A percentile compares a stretch with the other conserved stretches of the same genome.
phyloP scores from a whole-genome alignment of 2,888 invertebrate species.

The Eupithecia centaureata region DNA sequence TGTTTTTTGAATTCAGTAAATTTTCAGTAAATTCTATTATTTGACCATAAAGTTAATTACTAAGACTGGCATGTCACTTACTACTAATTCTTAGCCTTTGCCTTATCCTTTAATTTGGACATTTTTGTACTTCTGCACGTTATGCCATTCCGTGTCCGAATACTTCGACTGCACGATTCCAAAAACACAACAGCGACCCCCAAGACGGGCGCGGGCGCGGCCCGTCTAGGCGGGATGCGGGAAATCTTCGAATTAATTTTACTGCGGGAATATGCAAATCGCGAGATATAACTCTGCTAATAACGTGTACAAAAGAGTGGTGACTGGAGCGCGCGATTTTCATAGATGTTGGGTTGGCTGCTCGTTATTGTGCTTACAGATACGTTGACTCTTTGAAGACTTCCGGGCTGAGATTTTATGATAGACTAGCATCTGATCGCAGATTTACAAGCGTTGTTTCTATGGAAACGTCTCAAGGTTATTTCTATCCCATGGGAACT shows the following conservation, averaged over 20 bases:
- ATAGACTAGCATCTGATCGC: no score
- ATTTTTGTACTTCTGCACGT: neutral
- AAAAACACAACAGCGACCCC: conserved; percentile 65
- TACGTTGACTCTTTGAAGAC: conserved; percentile 34
- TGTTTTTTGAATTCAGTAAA: no score
- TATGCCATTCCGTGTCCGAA: conserved; percentile 19
- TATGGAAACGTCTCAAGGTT: no score
- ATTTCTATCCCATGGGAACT: no score
- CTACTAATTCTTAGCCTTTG: no score
- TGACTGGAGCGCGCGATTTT: conserved; percentile 70
- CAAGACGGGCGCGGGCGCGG: conserved; percentile 46
- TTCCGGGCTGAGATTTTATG: neutral
- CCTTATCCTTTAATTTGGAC: no score
- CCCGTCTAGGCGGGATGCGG: conserved; percentile 72
- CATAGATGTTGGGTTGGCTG: conserved; percentile 44
- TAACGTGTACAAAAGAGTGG: conserved; percentile 85
- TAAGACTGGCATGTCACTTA: no score
- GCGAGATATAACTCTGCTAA: conserved; percentile 80
- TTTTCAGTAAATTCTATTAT: no score
- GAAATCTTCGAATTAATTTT: conserved; percentile 85
- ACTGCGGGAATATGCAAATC: conserved; percentile 84
- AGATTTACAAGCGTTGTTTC: no score
- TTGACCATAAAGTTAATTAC: no score
- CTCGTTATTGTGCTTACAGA: neutral
- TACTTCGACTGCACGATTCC: conserved; percentile 75